These are phyloP conservation scores for Actenoides hombroni DNA, from an alignment of 2,113 vertebrate species.

Conservation along the genomic window DNA sequence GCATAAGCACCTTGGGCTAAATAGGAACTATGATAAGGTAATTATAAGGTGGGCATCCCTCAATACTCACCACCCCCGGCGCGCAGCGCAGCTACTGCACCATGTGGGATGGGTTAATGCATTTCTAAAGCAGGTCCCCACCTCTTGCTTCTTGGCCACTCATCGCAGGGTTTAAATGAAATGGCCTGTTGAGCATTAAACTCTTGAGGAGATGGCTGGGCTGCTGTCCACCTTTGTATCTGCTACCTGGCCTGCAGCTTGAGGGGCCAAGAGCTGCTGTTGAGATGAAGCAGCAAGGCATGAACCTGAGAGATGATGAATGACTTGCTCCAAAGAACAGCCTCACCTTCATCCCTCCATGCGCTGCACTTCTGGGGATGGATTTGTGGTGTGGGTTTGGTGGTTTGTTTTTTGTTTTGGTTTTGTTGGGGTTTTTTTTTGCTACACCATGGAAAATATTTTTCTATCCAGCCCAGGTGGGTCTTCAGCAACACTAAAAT, in stretches of 20 bases:
- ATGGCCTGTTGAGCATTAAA: background rate
- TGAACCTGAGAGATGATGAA: background rate
- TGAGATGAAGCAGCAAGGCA: background rate
- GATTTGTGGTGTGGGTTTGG: background rate
- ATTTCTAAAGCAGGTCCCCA: background rate
- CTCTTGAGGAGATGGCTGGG: rapidly evolving
- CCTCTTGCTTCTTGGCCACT: background rate
- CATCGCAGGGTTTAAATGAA: background rate
- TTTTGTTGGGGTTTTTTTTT: background rate
- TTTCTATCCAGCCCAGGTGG: background rate
- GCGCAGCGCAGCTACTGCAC: background rate
- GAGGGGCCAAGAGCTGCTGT: background rate
- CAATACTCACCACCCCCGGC: rapidly evolving
- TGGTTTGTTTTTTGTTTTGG: no score
- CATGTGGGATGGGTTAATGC: background rate
- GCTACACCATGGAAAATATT: background rate
- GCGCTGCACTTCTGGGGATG: background rate
- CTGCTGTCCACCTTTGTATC: background rate
- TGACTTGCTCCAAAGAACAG: background rate
- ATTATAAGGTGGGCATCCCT: background rate
- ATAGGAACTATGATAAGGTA: background rate
- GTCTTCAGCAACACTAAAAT: conserved; percentile 4
- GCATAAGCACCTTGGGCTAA: background rate
- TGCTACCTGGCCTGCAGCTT: background rate
- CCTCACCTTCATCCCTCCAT: background rate